Base-by-base conservation (phyloP, 1,140 invertebrate genomes). In the Plodia interpunctella region DNA sequence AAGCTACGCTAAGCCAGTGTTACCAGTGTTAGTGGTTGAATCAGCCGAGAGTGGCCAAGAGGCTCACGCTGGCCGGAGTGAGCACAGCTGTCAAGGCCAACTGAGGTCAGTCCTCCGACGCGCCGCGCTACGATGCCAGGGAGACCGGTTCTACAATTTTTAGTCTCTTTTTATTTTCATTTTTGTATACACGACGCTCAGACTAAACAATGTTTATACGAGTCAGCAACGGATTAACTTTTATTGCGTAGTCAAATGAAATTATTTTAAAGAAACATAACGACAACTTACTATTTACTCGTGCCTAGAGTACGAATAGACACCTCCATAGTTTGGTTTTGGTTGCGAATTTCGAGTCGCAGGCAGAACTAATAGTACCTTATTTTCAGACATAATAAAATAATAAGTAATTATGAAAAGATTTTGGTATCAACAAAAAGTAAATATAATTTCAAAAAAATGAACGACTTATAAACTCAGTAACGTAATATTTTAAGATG, bases 81-180 rank as follows among this genome's bases (percentile, higher is more conserved):
- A 78, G 72, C 86, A 74, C 80, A 82, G 80, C 84, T 87, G 86
- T 86, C 86, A 87, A 87, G 87, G 87, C 87, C 87, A 87, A 87
- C 75, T 74, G 82, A 86, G 84, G 84, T 89, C 87, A 89, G 68
- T 89, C 83, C 84, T 72, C 87, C 87, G 82, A 80, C 84, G 83
- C 82, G 83, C 80, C 77, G 72, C 77, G 83, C 83, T 81, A 78
- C 83, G 78, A 73, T 83, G 75, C 80, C 76, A n/a, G n/a, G 72
- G 76, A 49, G 83, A 89, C 87, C 87, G 87, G 87, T 89, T 89
- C 82, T 82, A 89, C 83, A 83, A 89, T 89, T 87, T 88, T 89
- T 84, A 87, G 78, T 80, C 78, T 86, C 80, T 89, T 88, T 88
- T 87, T 87, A 87, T 87, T 87, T 89, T 89, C 86, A 87, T 88